Conservation (phyloP, 1,140 invertebrate species). For the Palaemon carinicauda region DNA sequence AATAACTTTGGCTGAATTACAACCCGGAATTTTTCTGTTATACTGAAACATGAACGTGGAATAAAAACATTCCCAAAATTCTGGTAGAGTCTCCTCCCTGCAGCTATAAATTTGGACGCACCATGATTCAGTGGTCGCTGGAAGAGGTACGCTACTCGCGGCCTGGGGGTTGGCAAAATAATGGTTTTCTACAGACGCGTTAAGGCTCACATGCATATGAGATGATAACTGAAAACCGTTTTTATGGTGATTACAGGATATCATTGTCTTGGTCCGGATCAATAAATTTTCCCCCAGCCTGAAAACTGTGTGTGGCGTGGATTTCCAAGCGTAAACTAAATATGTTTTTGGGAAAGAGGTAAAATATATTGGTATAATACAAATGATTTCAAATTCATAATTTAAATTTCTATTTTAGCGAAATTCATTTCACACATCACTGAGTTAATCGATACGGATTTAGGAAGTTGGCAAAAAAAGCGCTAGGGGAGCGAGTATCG, state of each 20-base stretch:
- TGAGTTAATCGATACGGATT: too few species aligned
- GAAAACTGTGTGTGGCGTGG: too few species aligned
- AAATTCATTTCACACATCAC: too few species aligned
- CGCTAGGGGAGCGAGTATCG: too few species aligned
- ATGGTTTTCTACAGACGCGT: slow-evolving; percentile 21
- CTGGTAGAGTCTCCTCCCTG: slow-evolving; percentile 21
- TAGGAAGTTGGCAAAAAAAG: too few species aligned
- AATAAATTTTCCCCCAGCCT: too few species aligned
- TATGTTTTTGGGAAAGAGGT: too few species aligned
- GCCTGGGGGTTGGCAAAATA: neutral
- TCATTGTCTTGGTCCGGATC: neutral
- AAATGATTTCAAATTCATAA: too few species aligned
- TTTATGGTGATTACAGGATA: neutral
- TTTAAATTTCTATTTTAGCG: too few species aligned
- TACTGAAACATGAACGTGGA: slow-evolving; percentile 45
- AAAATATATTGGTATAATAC: too few species aligned
- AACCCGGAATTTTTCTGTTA: slow-evolving; percentile 31
- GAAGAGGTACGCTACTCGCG: slow-evolving; percentile 28
- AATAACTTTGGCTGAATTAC: slow-evolving; percentile 29
- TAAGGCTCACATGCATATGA: slow-evolving; percentile 36
- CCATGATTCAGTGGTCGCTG: slow-evolving; percentile 15
- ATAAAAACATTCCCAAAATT: slow-evolving; percentile 46
- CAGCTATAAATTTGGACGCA: slow-evolving; percentile 15
- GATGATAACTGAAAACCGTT: neutral
- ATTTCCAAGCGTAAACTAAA: too few species aligned